These are phyloP conservation scores for Tragopan temminckii DNA, from an alignment of 2,797 vertebrate genomes.

Conservation along the genomic window DNA sequence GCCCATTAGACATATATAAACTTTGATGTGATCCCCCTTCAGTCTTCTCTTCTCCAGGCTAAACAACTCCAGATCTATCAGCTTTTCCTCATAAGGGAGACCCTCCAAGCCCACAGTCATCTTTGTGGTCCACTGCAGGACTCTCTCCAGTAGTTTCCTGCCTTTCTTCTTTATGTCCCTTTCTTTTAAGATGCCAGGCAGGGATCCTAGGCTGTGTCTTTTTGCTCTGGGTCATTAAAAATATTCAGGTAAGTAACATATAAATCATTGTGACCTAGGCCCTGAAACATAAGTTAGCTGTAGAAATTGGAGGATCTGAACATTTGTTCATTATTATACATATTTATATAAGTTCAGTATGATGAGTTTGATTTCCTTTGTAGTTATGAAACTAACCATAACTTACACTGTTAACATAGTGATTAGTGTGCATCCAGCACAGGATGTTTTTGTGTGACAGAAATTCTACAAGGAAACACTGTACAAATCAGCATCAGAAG, in stretches of 20 bases:
- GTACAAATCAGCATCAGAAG: background rate
- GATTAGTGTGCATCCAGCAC: background rate
- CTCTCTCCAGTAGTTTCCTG: background rate
- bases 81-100: background rate
- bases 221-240: background rate
- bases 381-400: background rate
- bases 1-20: too few relatives aligned
- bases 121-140: background rate
- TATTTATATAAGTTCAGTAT: background rate
- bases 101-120: background rate
- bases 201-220: background rate
- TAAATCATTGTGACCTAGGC: background rate
- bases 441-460: background rate
- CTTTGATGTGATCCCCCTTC: too few relatives aligned
- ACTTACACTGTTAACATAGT: background rate
- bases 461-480: background rate
- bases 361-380: background rate
- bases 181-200: too few relatives aligned
- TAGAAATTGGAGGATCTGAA: background rate
- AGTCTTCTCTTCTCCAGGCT: too few relatives aligned
- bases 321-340: accelerated
- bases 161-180: too few relatives aligned
- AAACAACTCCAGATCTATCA: background rate
- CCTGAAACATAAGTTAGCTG: background rate
- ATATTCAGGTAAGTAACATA: background rate